A percentile compares a stretch with the other conserved stretches of the same genome.
These are phyloP conservation scores for Sebastes iracundus DNA, from an alignment of 2,797 vertebrate genomes.

Conservation along the genomic window DNA sequence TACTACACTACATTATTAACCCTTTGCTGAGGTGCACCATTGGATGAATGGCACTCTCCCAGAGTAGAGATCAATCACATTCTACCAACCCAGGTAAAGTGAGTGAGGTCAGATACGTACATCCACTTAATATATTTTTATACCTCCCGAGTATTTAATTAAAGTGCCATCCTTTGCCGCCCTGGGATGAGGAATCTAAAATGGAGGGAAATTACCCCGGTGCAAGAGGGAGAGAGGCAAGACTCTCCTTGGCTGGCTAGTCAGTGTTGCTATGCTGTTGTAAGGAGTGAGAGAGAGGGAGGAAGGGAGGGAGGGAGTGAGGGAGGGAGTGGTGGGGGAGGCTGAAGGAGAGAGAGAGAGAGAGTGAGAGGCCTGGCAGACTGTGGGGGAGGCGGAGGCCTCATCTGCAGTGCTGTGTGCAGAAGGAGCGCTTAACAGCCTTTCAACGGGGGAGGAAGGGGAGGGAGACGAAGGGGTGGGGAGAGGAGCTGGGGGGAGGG, in stretches of 20 bases:
- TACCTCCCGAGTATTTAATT: conserved; percentile 24
- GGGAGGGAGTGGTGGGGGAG: conserved; percentile 52
- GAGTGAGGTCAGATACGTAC: not conserved
- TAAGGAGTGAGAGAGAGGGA: conserved; percentile 47
- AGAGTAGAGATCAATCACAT: conserved; percentile 14
- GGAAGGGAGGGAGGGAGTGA: conserved; percentile 24
- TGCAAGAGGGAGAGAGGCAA: conserved; percentile 55
- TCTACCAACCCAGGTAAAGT: conserved; percentile 1
- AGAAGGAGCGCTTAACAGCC: conserved; percentile 65
- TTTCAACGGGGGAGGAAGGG: conserved; percentile 29
- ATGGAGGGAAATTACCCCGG: conserved; percentile 78
- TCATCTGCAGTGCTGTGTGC: conserved; percentile 78
- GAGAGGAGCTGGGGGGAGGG: conserved; percentile 4
- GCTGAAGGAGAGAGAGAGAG: conserved; percentile 37
- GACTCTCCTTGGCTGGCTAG: conserved; percentile 63
- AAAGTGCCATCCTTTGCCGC: conserved; percentile 19
- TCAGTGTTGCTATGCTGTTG: conserved; percentile 79
- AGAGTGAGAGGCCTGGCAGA: conserved; percentile 59
- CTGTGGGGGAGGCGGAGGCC: conserved; percentile 72
- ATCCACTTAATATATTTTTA: not conserved
- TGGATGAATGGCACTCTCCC: conserved; percentile 22
- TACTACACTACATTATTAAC: conserved; percentile 38
- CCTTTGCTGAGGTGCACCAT: conserved; percentile 13
- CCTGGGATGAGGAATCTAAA: conserved; percentile 69
- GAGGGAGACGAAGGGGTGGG: conserved; percentile 10